Conservation (phyloP, 2,888 invertebrate genomes). For the Sinohyriopsis cumingii region DNA sequence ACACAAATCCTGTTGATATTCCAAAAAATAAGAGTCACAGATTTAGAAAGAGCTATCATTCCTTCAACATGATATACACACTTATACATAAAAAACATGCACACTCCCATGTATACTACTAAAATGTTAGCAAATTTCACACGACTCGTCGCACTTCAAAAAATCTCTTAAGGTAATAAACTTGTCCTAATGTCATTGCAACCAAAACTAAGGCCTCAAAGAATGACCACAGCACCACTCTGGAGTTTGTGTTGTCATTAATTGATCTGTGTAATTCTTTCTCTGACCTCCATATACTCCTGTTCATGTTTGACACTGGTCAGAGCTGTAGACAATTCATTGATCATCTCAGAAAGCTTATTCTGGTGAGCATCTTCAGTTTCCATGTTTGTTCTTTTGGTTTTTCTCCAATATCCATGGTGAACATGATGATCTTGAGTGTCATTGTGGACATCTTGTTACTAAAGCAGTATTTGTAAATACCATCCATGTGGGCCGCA, state of each 20-base stretch:
- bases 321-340: slow-evolving; percentile 90
- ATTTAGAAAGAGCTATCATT: no score
- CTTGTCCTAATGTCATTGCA: slow-evolving; percentile 96
- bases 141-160: slow-evolving; percentile 99
- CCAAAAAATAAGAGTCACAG: no score
- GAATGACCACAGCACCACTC: slow-evolving; percentile 98
- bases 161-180: slow-evolving; percentile 98
- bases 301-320: slow-evolving; percentile 97
- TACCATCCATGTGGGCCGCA: slow-evolving; percentile 90
- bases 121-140: slow-evolving; percentile 68
- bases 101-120: no score
- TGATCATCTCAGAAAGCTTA: slow-evolving; percentile 97
- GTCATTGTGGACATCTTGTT: slow-evolving; percentile 99
- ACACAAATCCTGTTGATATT: no score
- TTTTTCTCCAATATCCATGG: slow-evolving; percentile 90
- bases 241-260: slow-evolving; percentile 98
- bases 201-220: slow-evolving; percentile 97
- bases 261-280: slow-evolving; percentile 96
- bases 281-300: slow-evolving; percentile 99
- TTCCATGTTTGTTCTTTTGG: slow-evolving; percentile 74
- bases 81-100: no score
- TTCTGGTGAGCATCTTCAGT: slow-evolving; percentile 81
- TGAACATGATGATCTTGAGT: slow-evolving; percentile 88
- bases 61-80: no score
- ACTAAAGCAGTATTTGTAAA: slow-evolving; percentile 97